Evolutionary conservation across 2,888 invertebrate species (phyloP), one percentile per base, ranked within the genome.

Genomic region (Synanthedon tipuliformis): DNA sequence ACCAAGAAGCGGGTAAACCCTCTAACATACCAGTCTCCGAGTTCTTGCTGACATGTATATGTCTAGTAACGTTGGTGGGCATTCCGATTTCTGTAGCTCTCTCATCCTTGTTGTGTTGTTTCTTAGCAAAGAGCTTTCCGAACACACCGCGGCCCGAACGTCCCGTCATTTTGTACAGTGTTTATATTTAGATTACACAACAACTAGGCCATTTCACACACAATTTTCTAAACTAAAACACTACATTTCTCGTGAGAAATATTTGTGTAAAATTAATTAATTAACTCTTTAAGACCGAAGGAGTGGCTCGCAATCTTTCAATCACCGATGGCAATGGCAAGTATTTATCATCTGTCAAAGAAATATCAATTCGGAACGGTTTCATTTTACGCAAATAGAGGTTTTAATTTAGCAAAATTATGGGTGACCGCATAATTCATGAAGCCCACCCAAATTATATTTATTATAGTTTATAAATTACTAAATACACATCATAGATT

Each of bases 11-110:
- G 0, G 97, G 97, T 50, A 98, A 84, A 0, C 97, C 97, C 65
- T 94, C 94, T 63, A 97, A 83, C 74, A 92, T 90, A 0, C 97
- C 96, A 0, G 95, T 95, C 62, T 91, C 89, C 8, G 91, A 90
- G 75, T 97, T 94, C 66, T 93, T 93, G 61, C 92, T 94, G 23
- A 97, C 96, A 78, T 97, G 96, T 67, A 96, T 92, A 66, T 94
- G 91, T 66, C 95, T 94, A 59, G 92, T 92, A 15, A 97, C 95
- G 70, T 94, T 93, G 10, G 94, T 96, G 2, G 97, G 97, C 62
- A 91, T 89, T 3, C 95, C 94, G 57, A 96, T 96, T 60, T 92
- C 91, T 3, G 90, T 89, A 3, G 89, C 91, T 41, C 88, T 75
- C 56, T 89, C 89, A 65, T 88, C 87, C 63, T 75, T 81, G 56